Evolutionary conservation across 2,888 invertebrate species (phyloP), one percentile per base, ranked within the genome.

Genomic region (Leuctra nigra): DNA sequence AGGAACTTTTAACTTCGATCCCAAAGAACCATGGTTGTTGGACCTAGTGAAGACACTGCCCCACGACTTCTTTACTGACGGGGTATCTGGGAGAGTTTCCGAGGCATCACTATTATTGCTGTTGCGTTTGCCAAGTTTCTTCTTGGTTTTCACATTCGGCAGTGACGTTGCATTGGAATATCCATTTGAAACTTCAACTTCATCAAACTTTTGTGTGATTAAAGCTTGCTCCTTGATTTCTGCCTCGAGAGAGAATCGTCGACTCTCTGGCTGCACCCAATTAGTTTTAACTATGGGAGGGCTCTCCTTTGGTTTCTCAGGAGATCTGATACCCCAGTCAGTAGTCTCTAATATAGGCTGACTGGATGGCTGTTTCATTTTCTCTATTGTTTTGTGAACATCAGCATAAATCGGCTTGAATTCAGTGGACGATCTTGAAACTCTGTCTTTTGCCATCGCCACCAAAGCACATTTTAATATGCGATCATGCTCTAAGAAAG

Each of bases 401-500:
- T 50, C 50, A 18, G 50, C 50, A 20, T 16, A 50, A 7, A 50
- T 29, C 11, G 50, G 29, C 22, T 29, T 29, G 22, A 35, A 50
- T 18, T 50, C 50, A 4, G 50, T 22, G 22, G 35, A 16, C 4
- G 16, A 11, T n/a, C 50, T 7, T 11, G 35, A 16, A 11, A 18
- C 74, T 59, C 71, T 73, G 46, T 76, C 78, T 33, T 76, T 73
- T 1, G 79, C 75, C 63, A 80, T 73, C 25, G 72, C 73, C 2
- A 70, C 68, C 20, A 77, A 63, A 1, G 77, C 77, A 54, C 74
- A 74, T 33, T 76, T 77, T 58, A 86, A 73, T 48, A 87, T 82
- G 47, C 84, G 77, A 64, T 86, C 83, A 0, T 86, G 83, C 65
- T 91, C 90, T 39, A 87, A 75, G 62, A 84, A 79, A 0, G 86